Evolutionary conservation across 2,113 vertebrate genomes (phyloP).

Genomic region (Spheniscus mendiculus): DNA sequence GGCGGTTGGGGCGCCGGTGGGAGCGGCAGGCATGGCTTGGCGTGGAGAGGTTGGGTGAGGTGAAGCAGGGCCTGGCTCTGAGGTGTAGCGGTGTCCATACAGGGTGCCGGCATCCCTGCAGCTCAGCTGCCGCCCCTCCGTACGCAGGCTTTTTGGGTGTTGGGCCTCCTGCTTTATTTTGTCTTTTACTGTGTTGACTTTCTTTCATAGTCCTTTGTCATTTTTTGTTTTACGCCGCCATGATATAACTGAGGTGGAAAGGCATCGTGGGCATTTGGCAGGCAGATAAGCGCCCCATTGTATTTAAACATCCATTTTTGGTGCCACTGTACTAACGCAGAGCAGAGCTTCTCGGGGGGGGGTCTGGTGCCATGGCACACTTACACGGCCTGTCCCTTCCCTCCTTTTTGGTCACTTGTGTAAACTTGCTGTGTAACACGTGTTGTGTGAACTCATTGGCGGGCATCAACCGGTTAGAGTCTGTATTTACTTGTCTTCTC

Average conservation of each 20-base stretch:
- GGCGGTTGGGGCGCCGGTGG: neutral
- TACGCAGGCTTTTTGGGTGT: neutral
- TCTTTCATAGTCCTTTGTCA: constrained; percentile 6
- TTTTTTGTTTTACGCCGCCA: neutral
- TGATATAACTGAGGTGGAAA: neutral
- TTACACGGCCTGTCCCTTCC: neutral
- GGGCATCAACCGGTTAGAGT: neutral
- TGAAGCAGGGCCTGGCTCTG: neutral
- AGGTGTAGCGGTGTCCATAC: neutral
- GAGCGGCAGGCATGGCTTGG: neutral
- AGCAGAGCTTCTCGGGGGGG: neutral
- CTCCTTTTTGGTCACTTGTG: neutral
- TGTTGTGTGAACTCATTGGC: neutral
- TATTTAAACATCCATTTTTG: neutral
- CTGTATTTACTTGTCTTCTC: neutral
- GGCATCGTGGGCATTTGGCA: neutral
- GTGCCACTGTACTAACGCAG: neutral
- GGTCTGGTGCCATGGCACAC: neutral
- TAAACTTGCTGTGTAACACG: neutral
- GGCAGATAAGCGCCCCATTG: neutral
- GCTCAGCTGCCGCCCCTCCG: neutral
- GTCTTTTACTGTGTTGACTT: neutral
- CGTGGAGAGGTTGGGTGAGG: neutral
- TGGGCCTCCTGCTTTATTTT: neutral
- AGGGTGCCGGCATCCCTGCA: neutral